Evolutionary conservation across 2,113 vertebrate genomes (phyloP), one percentile per base, ranked within the genome.

Genomic region (Brachyhypopomus occidentalis): DNA sequence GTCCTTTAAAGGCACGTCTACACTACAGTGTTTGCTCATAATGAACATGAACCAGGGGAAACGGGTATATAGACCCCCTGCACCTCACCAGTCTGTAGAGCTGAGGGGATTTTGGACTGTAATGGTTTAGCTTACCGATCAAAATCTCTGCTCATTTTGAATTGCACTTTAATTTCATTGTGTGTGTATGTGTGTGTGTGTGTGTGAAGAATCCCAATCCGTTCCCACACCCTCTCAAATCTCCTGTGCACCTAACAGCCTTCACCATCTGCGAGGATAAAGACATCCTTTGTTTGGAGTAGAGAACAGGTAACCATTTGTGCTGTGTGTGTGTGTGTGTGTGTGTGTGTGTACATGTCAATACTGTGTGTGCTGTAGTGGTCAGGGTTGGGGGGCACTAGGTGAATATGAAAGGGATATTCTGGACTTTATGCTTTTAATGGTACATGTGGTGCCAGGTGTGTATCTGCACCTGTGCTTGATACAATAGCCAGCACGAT

Each of bases 281-380:
- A 92, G 88, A 81, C 86, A 62, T 78, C 84, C 90, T 90, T 93
- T 93, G 92, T 94, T 88, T 91, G 74, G 78, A 78, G 73, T 72
- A 38, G 83, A 84, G 91, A 92, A 94, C 89, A 93, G 91, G 90
- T 90, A 90, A 85, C 89, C 88, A 87, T 91, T 92, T 93, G 92
- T 91, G 86, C 81, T 84, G 45, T 81, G 20, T 80, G 66, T 76
- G 38, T 59, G 59, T 16, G 34, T 16, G 27, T 79, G 23, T 56
- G 22, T 72, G 79, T 84, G 79, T 79, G 58, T 23, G 60, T 48
- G 34, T 56, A 72, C 84, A 23, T 76, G 22, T 56, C 4, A 55
- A 74, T 74, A 84, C 48, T 62, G 71, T 85, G 83, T 86, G 64
- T 75, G 77, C 72, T 56, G n/a, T 34, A 59, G 38, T 56, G 41